Base-by-base conservation (phyloP, 2,113 vertebrate species). In the Nerophis ophidion region DNA sequence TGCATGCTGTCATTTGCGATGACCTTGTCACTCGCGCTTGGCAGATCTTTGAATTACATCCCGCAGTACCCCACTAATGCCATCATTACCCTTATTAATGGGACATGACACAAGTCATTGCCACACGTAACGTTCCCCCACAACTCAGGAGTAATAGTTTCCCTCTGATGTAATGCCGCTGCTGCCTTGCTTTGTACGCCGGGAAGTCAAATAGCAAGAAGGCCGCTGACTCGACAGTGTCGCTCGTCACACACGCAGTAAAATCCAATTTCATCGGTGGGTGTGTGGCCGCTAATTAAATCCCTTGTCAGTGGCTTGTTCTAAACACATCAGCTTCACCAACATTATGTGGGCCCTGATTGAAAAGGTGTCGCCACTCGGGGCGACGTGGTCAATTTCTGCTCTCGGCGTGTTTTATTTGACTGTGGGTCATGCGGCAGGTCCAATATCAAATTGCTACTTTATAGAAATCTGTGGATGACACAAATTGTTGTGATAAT, bases 41-140 rank as follows among this genome's bases (percentile, higher is more conserved):
- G 74, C 70, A 79, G 67, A 77, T 78, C 78, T 80, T 66, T 85
- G 81, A 84, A 75, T 85, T 80, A 82, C 68, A 71, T 72, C 77
- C 75, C 73, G 48, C 70, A 48, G 66, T 33, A 57, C 71, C 62
- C 66, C 63, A 58, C 64, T 76, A 83, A 88, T 82, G 82, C 80
- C 64, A 71, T 85, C 84, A 86, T 86, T 85, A 87, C 70, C 78
- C 81, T 87, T 86, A 84, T 85, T 87, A 87, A 87, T 84, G 84
- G 80, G 72, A 85, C 82, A 81, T 81, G 84, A 84, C 84, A 87
- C 81, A 77, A 81, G 85, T 64, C 80, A 70, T 75, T 76, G 80
- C 69, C 76, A 75, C 82, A 70, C 74, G 80, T 76, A 79, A 74
- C 79, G 57, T 72, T 82, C 66, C 60, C 62, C 70, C 65, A 64